A percentile compares a stretch with the other conserved stretches of the same genome.
Conservation (phyloP, 2,888 invertebrate genomes). For the Brachycybe producta region DNA sequence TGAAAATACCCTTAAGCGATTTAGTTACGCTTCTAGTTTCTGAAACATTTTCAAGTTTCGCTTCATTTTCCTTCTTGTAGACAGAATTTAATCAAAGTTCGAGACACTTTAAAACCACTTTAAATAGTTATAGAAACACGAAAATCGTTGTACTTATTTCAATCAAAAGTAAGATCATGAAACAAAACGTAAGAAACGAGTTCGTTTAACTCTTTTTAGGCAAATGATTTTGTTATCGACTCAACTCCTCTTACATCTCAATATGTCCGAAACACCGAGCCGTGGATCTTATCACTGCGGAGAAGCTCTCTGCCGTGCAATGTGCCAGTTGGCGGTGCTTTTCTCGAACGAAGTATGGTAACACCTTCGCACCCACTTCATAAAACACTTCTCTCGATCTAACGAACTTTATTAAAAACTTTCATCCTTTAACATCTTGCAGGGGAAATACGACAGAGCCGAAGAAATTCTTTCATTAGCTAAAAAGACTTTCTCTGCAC, state of each 20-base stretch:
- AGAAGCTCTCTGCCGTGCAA: slow-evolving; percentile 53
- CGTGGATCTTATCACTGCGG: slow-evolving; percentile 44
- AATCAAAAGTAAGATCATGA: background rate
- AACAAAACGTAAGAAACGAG: background rate
- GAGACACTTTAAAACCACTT: too few relatives aligned
- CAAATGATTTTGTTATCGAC: slow-evolving; percentile 69
- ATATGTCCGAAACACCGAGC: slow-evolving; percentile 45
- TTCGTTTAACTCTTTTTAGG: slow-evolving; percentile 23
- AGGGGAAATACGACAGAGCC: slow-evolving; percentile 14
- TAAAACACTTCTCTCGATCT: too few relatives aligned
- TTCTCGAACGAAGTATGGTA: slow-evolving; percentile 38
- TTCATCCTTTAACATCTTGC: background rate
- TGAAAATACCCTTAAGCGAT: too few relatives aligned
- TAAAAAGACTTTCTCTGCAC: slow-evolving; percentile 23
- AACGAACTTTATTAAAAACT: too few relatives aligned
- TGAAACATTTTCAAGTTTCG: too few relatives aligned
- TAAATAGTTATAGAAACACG: background rate
- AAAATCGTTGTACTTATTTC: background rate
- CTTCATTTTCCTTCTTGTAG: too few relatives aligned
- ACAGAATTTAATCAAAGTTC: too few relatives aligned
- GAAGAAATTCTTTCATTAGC: slow-evolving; percentile 13
- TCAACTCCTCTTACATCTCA: slow-evolving; percentile 62
- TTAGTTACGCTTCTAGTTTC: too few relatives aligned
- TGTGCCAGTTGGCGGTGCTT: slow-evolving; percentile 51
- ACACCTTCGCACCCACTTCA: too few relatives aligned